These are phyloP conservation scores for Macrosteles quadrilineatus DNA, from an alignment of 1,140 invertebrate genomes.

Conservation along the genomic window DNA sequence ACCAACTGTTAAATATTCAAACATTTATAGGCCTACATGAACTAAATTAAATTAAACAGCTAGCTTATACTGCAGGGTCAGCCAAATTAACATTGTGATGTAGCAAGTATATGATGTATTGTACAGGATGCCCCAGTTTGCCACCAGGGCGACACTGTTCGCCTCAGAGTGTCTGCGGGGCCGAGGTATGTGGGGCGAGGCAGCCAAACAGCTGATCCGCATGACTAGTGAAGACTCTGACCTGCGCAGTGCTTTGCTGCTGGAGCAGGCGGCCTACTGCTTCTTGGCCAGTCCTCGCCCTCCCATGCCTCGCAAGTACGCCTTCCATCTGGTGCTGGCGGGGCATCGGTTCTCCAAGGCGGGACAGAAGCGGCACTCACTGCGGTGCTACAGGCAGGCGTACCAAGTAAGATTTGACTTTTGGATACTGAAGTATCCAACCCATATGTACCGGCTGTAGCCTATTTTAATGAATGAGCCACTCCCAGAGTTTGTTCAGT, in stretches of 20 bases:
- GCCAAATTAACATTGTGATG: too few species aligned
- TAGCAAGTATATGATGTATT: constrained; percentile 45
- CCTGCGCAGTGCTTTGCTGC: constrained; percentile 82
- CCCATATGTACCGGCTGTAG: too few species aligned
- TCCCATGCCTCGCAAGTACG: constrained; percentile 86
- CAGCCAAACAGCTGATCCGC: constrained; percentile 89
- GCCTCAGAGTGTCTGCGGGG: constrained; percentile 84
- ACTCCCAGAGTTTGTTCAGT: too few species aligned
- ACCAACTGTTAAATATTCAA: too few species aligned
- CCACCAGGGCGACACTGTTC: constrained; percentile 84
- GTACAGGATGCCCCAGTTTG: constrained; percentile 87
- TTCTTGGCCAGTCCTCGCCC: constrained; percentile 72
- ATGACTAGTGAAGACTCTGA: constrained; percentile 96
- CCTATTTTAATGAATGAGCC: too few species aligned
- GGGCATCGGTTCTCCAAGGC: constrained; percentile 92
- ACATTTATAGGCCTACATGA: too few species aligned
- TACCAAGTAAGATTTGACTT: constrained; percentile 66
- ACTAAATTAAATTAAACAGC: too few species aligned
- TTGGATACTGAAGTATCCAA: too few species aligned
- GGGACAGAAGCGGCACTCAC: constrained; percentile 85
- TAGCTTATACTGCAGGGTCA: too few species aligned
- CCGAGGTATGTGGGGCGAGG: constrained; percentile 76
- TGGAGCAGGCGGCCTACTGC: constrained; percentile 95
- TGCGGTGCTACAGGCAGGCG: constrained; percentile 90
- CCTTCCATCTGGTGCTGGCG: constrained; percentile 95